Conservation (phyloP, 2,797 vertebrate species). For the Oreochromis mossambicus region DNA sequence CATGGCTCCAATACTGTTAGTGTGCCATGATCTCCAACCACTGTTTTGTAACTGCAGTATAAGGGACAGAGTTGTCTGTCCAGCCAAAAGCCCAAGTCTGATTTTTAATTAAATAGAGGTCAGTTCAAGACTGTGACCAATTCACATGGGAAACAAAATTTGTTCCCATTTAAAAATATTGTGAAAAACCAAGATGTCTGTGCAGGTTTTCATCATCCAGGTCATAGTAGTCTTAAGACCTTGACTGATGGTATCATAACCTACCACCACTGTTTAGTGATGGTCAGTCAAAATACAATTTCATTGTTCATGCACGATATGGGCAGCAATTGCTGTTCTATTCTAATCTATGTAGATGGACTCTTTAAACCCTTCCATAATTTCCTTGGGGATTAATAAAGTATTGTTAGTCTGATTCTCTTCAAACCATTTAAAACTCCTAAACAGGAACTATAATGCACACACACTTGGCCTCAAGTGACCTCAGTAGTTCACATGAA, state of each 20-base stretch:
- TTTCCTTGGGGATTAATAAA: accelerated
- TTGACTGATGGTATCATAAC: neutral
- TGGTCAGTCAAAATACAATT: neutral
- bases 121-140: neutral
- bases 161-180: neutral
- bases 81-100: neutral
- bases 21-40: neutral
- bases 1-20: neutral
- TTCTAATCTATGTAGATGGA: neutral
- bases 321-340: too few relatives aligned
- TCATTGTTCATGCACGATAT: neutral
- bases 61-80: neutral
- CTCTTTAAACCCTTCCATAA: neutral
- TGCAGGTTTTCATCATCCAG: neutral
- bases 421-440: neutral
- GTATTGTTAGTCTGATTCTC: neutral
- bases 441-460: neutral
- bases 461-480: neutral
- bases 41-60: neutral
- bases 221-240: neutral
- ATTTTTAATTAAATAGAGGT: neutral
- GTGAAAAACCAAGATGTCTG: neutral
- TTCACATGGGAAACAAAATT: neutral
- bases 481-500: neutral
- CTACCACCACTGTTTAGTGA: neutral